Base-by-base conservation (phyloP, 2,113 vertebrate species). In the Lampris megalopsis region DNA sequence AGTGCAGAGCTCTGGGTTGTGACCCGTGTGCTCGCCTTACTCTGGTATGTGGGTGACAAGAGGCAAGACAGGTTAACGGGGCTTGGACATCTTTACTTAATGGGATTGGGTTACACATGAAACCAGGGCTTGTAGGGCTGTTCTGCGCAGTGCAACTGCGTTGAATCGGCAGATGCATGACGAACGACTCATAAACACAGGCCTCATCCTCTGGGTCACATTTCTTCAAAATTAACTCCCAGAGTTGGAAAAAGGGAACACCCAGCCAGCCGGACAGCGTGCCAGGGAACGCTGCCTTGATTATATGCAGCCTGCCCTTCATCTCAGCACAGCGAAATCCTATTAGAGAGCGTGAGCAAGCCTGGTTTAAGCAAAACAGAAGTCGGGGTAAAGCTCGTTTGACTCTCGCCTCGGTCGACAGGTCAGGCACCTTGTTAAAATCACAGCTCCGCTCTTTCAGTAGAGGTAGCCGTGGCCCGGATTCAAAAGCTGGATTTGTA, bases 201-300 rank as follows among this genome's bases (percentile, higher is more conserved):
- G 85, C 66, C 86, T 81, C 64, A 79, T 78, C 68, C 75, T 11
- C 35, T 63, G 63, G 61, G 65, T 63, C 65, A 77, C 63, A 49
- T 2, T 67, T 72, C 75, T 52, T 13, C 63, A 80, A 7, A 61
- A 66, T 59, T 41, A 72, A 80, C 61, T 79, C 58, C 59, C 68
- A 9, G 49, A 77, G 60, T 63, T 4, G 2, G 63, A 63, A 63
- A 79, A 63, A 79, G 81, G 81, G 72, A 84, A 81, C 77, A 83
- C 85, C 81, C 71, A 68, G 60, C 63, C 81, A 86, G 83, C 78
- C 86, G 88, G 81, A 89, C 80, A 10, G 62, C 1, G 47, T 43
- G 40, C 82, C 65, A 0, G 66, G 65, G 60, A 63, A 75, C 69
- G 77, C 69, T 49, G 58, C n/a, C 64, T 78, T 9, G 54, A 68